Percentiles rank a stretch among this genome's conserved stretches.
phyloP scores from a whole-genome alignment of 1,140 invertebrate species.

The Venturia canescens region DNA sequence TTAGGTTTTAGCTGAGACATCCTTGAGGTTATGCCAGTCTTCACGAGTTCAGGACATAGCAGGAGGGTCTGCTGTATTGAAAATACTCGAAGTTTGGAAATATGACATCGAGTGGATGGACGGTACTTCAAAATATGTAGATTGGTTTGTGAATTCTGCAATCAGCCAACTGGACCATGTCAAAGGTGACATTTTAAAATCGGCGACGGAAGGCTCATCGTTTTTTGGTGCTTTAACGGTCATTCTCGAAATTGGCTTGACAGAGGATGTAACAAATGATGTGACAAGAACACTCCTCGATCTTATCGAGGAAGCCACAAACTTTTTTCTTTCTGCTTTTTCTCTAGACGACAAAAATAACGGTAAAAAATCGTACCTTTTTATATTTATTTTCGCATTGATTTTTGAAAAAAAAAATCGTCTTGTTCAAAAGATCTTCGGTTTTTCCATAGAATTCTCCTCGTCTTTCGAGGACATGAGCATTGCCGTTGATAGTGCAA shows the following conservation, averaged over 20 bases:
- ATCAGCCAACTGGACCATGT: slow-evolving; percentile 57
- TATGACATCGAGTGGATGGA: slow-evolving; percentile 16
- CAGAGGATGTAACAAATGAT: slow-evolving; percentile 51
- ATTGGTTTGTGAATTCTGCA: slow-evolving; percentile 63
- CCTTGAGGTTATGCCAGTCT: slow-evolving; percentile 73
- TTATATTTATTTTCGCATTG: neutral
- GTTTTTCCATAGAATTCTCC: slow-evolving; percentile 71
- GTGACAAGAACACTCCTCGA: slow-evolving; percentile 62
- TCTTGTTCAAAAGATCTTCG: slow-evolving; percentile 37
- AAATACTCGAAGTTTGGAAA: slow-evolving; percentile 64
- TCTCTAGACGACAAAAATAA: slow-evolving; percentile 63
- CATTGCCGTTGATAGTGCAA: slow-evolving; percentile 75
- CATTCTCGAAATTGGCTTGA: slow-evolving; percentile 62
- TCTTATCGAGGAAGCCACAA: slow-evolving; percentile 68
- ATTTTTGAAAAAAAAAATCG: neutral
- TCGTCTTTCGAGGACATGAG: slow-evolving; percentile 82
- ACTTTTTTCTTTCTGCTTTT: slow-evolving; percentile 70
- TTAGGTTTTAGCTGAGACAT: slow-evolving; percentile 68
- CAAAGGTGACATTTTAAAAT: slow-evolving; percentile 71
- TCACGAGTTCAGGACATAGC: slow-evolving; percentile 78
- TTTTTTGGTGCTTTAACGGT: slow-evolving; percentile 70
- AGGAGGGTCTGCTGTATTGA: slow-evolving; percentile 75
- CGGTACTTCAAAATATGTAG: neutral
- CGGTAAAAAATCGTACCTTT: slow-evolving; percentile 52
- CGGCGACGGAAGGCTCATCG: slow-evolving; percentile 64